Evolutionary conservation across 2,888 invertebrate genomes (phyloP), one percentile per base, ranked within the genome.

Genomic region (Protodeltote pygarga): DNA sequence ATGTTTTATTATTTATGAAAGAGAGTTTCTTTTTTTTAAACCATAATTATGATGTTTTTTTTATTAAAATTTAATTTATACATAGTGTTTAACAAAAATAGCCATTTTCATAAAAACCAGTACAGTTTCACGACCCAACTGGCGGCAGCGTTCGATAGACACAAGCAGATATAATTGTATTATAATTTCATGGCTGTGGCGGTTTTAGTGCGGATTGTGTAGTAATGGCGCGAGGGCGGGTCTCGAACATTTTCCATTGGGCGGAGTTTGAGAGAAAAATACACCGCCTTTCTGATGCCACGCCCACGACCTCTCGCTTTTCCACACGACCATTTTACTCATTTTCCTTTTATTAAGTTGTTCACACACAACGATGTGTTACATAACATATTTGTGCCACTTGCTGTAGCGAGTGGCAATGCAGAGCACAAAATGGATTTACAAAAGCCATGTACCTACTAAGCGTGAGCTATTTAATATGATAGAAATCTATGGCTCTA

Each of bases 261-360:
- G 90, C 89, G 90, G 90, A 75, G 89, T 79, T 77, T 67, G 41
- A 45, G 75, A 81, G 84, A 91, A 91, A 91, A 90, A 89, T 86
- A 64, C 62, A 71, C 81, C 90, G 89, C 91, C 91, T 89, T 84
- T 73, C 71, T 38, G 53, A 28, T 27, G 81, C 87, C 89, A 90
- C 91, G 90, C 91, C 91, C 79, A 81, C 60, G 55, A 41, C 58
- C 62, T 69, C 67, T 71, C 72, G 49, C 53, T 50, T 55, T 67
- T 81, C 75, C 70, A 65, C 73, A 73, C 63, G 71, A 81, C 67
- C 75, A 76, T 79, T 81, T 78, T 73, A 58, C 41, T 75, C 74
- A 73, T 73, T 75, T 79, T 81, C 39, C 21, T 80, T 82, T 81
- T 76, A 55, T 59, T 46, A 42, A 38, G 44, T 44, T 32, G 28